phyloP scores from a whole-genome alignment of 2,113 vertebrate genomes.

The Cervus canadensis region DNA sequence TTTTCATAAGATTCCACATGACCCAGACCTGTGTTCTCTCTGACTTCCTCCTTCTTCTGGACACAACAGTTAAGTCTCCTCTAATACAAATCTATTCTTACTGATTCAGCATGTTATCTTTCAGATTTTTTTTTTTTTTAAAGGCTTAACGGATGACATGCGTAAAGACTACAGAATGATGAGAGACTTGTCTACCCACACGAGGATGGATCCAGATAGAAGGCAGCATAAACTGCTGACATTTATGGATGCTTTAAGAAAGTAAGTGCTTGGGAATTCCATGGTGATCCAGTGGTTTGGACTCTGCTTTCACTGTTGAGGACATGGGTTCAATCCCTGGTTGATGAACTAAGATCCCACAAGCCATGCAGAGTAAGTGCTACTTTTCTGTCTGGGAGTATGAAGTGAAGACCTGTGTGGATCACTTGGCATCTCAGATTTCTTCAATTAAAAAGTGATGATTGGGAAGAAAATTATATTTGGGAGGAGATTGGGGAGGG shows the following conservation, averaged over 20 bases:
- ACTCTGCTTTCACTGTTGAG: neutral
- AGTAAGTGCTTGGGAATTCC: slow-evolving; percentile 65
- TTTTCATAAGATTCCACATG: neutral
- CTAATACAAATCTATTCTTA: neutral
- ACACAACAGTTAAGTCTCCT: neutral
- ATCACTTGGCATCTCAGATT: neutral
- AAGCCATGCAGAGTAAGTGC: slow-evolving; percentile 63
- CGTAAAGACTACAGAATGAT: slow-evolving; percentile 83
- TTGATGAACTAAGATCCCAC: neutral
- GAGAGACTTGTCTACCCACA: slow-evolving; percentile 82
- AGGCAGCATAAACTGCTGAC: slow-evolving; percentile 78
- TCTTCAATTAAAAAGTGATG: neutral
- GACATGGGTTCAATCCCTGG: neutral
- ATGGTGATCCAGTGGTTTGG: neutral
- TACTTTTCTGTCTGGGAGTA: neutral
- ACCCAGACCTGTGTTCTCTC: neutral
- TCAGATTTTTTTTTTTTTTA: neutral
- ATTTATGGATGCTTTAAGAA: slow-evolving; percentile 79
- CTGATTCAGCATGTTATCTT: neutral
- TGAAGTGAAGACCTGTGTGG: neutral
- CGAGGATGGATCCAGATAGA: slow-evolving; percentile 82
- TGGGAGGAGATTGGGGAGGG: neutral
- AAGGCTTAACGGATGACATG: slow-evolving; percentile 90
- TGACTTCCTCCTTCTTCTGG: neutral
- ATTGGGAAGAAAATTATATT: neutral